phyloP scores from a whole-genome alignment of 2,113 vertebrate genomes.

The Pelvicachromis taeniatus region DNA sequence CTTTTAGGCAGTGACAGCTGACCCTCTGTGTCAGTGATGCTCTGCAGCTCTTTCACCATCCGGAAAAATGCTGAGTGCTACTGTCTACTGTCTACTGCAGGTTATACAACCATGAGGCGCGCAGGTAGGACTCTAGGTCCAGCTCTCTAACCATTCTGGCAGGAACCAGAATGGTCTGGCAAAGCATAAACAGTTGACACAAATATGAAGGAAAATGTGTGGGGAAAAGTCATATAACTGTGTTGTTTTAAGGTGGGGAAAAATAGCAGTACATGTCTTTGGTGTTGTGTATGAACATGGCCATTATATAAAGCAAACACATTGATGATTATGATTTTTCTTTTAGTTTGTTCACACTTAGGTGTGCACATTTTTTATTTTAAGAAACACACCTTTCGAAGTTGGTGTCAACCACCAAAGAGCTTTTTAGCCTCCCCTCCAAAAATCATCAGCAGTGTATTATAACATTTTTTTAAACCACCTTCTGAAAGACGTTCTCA shows the following conservation, averaged over 20 bases:
- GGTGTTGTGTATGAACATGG: neutral
- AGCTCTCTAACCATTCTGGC: neutral
- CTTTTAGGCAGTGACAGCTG: neutral
- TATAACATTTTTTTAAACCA: fast-evolving
- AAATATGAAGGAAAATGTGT: fast-evolving
- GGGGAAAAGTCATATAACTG: neutral
- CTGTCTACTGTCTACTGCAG: neutral
- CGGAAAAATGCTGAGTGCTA: neutral
- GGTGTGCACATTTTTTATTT: neutral
- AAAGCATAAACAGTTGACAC: neutral
- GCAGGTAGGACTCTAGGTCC: fast-evolving
- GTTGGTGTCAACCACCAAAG: neutral
- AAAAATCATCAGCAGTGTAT: fast-evolving
- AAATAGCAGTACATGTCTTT: fast-evolving
- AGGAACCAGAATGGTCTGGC: neutral
- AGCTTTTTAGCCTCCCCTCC: fast-evolving
- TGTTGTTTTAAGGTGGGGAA: neutral
- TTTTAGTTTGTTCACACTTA: neutral
- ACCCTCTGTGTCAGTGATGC: neutral
- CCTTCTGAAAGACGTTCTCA: neutral
- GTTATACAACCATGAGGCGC: neutral
- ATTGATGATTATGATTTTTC: fast-evolving
- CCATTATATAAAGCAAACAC: neutral
- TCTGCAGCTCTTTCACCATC: neutral
- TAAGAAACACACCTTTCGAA: fast-evolving